phyloP scores from a whole-genome alignment of 2,113 vertebrate genomes.

The Serinus canaria region DNA sequence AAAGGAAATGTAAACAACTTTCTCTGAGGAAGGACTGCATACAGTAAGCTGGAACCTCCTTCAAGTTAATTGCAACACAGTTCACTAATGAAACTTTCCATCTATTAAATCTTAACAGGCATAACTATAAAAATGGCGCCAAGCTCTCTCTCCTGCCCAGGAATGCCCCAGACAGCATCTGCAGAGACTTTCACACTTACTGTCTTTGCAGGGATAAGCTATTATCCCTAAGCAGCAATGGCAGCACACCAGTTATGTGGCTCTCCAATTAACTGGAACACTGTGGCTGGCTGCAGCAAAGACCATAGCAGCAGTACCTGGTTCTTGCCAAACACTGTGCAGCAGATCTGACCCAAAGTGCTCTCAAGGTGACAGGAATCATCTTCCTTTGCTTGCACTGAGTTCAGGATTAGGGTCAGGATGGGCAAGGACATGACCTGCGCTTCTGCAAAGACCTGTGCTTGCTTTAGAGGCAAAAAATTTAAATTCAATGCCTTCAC shows the following conservation, averaged over 20 bases:
- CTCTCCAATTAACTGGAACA: background rate
- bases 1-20: constrained; percentile 72
- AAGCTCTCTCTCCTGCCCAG: constrained; percentile 69
- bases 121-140: constrained; percentile 84
- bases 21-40: constrained; percentile 65
- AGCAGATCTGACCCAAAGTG: background rate
- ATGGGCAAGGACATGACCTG: background rate
- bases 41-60: constrained; percentile 78
- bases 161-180: constrained; percentile 74
- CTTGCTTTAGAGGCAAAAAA: background rate
- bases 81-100: constrained; percentile 83
- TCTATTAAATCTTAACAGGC: constrained; percentile 83
- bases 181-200: constrained; percentile 64
- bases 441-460: background rate
- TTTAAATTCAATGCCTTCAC: background rate
- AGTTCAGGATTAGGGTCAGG: background rate
- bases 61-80: constrained; percentile 81
- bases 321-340: background rate
- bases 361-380: background rate
- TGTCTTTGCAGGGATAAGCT: constrained; percentile 68
- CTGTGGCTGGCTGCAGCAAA: background rate
- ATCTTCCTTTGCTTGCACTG: background rate
- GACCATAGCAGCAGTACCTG: background rate
- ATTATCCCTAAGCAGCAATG: constrained; percentile 40
- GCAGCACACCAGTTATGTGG: background rate